Evolutionary conservation across 2,113 vertebrate genomes (phyloP), one percentile per base, ranked within the genome.

Genomic region (Crotalus helleri): DNA sequence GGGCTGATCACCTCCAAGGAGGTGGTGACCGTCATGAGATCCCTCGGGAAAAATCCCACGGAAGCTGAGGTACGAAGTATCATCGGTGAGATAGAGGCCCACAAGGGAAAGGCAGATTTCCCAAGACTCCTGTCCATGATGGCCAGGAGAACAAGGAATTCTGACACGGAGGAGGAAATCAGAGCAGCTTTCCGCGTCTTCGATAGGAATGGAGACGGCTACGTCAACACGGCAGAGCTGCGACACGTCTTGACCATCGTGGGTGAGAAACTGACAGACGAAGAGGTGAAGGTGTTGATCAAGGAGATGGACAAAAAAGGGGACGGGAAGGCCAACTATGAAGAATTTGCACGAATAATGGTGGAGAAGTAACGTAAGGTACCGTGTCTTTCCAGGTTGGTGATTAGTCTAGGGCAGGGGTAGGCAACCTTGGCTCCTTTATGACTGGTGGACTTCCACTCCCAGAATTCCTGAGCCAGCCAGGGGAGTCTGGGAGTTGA

Each of bases 21-120:
- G 96, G 61, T 99, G 89, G 98, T 98, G 85, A 98, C 98, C 0
- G 98, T 99, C 93, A 98, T 99, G 98, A 97, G 98, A 95, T 98
- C 98, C 4, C 95, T 99, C 96, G 98, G 98, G 11, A 98, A 98
- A 94, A 99, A 98, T 96, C 98, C 98, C 92, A 98, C 98, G 1
- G 98, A 98, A 95, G 98, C 98, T 0, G 98, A 98, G 91, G 97
- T 99, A 90, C 98, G 97, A 96, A 98, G 97, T 96, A 98, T 98
- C 98, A 98, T 98, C 94, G 98, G 97, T 0, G 97, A 98, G 96
- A 96, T 98, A 94, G 98, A 98, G 1, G 97, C 98, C n/a, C 98
- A 98, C 12, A 96, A 97, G 94, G 98, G 98, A 93, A 96, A 97
- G 10, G 15, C 98, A 0, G 96, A 98, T 29, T 97, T 97, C 89